Percentiles rank a stretch among this genome's conserved stretches.
phyloP scores from a whole-genome alignment of 2,888 invertebrate genomes.

The Falcaria lacertinaria region DNA sequence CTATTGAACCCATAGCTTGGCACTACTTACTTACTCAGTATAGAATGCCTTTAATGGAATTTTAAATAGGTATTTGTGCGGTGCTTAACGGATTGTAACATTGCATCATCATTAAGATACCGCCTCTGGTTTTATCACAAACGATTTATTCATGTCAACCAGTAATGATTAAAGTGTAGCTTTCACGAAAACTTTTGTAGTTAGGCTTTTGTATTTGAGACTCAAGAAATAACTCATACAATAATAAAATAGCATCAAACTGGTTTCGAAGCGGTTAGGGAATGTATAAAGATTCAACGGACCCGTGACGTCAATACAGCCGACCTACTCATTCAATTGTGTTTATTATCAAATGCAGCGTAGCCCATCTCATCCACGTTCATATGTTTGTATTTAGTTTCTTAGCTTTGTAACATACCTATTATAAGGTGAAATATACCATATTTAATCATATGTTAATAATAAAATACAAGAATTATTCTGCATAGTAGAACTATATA shows the following conservation, averaged over 20 bases:
- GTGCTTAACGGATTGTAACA: neutral
- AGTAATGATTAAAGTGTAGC: neutral
- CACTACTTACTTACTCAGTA: constrained; percentile 13
- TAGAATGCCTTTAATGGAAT: constrained; percentile 23
- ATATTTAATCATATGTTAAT: neutral
- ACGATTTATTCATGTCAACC: neutral
- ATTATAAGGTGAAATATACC: no score
- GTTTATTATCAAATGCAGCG: constrained; percentile 21
- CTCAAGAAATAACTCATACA: neutral
- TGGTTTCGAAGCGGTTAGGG: constrained; percentile 23
- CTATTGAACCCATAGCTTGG: constrained; percentile 8
- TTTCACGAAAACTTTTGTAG: neutral
- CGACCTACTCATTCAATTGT: constrained; percentile 18
- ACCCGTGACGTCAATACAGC: constrained; percentile 40
- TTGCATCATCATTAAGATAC: neutral
- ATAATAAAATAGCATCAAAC: constrained; percentile 10
- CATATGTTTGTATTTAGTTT: no score
- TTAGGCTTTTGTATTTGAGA: no score
- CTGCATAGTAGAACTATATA: no score
- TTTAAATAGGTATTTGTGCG: no score
- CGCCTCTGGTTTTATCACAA: neutral
- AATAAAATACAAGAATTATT: no score
- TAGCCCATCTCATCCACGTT: neutral
- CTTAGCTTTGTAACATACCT: no score
- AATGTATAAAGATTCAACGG: constrained; percentile 39